A percentile compares a stretch with the other conserved stretches of the same genome.
These are phyloP conservation scores for Pristionchus exspectatus DNA, from an alignment of 2,888 invertebrate genomes.

Conservation along the genomic window DNA sequence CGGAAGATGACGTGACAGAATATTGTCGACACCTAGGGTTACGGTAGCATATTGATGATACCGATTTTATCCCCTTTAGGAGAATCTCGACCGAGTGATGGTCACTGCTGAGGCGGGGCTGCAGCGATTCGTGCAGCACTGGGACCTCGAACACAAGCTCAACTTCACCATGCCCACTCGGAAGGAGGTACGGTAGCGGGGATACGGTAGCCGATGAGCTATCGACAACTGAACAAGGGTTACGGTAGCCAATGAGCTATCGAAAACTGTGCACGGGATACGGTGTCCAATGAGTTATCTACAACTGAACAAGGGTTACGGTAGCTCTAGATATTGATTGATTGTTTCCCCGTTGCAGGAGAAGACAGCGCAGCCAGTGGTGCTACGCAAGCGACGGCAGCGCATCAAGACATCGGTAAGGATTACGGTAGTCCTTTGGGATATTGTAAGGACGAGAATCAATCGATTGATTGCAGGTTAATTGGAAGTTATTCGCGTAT, in stretches of 20 bases:
- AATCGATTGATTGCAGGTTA: conserved; percentile 81
- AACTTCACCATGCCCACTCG: conserved; percentile 76
- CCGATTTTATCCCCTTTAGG: conserved; percentile 35
- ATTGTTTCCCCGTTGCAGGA: conserved; percentile 56
- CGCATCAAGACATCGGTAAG: conserved; percentile 85
- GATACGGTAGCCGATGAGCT: not conserved
- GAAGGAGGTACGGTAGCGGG: conserved; percentile 59
- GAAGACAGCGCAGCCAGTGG: conserved; percentile 85
- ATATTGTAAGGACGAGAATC: not conserved
- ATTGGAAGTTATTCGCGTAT: conserved; percentile 95
- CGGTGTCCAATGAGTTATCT: no score
- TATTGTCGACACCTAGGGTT: not conserved
- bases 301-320: no score
- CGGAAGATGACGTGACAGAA: not conserved
- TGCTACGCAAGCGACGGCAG: conserved; percentile 91
- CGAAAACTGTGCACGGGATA: no score
- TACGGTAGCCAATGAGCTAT: no score
- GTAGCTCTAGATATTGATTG: not conserved
- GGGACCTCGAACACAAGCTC: conserved; percentile 81
- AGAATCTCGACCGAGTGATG: conserved; percentile 65
- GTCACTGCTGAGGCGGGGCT: conserved; percentile 80
- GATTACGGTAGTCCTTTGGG: not conserved
- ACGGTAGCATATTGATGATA: not conserved
- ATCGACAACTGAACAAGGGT: no score
- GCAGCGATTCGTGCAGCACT: conserved; percentile 81